Base-by-base conservation (phyloP, 2,113 vertebrate species). In the Pangasianodon hypophthalmus region DNA sequence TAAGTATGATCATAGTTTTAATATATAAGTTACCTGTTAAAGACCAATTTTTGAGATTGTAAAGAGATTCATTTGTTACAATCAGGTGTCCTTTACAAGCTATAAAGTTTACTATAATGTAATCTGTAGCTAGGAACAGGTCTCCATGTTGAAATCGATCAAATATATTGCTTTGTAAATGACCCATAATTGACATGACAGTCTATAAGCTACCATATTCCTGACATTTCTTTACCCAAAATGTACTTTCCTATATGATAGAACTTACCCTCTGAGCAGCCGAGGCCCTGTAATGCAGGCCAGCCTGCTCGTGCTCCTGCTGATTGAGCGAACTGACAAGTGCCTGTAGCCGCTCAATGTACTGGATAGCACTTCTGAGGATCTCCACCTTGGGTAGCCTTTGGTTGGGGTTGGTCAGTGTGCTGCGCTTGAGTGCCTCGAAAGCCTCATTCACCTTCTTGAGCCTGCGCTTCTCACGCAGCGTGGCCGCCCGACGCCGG, bases 401-500 rank as follows among this genome's bases (percentile, higher is more conserved):
- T 95, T 99, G 98, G 95, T 98, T 99, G 93, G 98, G 98, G 95
- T 99, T 99, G 93, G 98, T 97, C 90, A 99, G 94, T 18, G 98
- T 98, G 97, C 98, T 99, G 92, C 98, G 96, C 92, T 99, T 99
- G 89, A 99, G 93, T 0, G 98, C 98, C 92, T 99, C 98, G 4
- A 99, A 99, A 48, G 98, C 98, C 94, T 99, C 98, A 0, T 99
- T 99, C 90, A 99, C 98, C 94, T 99, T 99, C 95, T 99, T 99
- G 91, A 99, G 95, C 10, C 98, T 87, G 89, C 98, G 95, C 91
- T 99, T 99, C 95, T 99, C 98, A 82, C 98, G 93, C 94, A 99
- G 92, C 0, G 98, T 99, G 93, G 98, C 98, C 0, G 98, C 98
- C 7, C 97, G 95, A 41, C 98, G 96, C 89, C 98, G 96, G 94